Base-by-base conservation (phyloP, 2,888 invertebrate species). In the Drosophila niveifrons region DNA sequence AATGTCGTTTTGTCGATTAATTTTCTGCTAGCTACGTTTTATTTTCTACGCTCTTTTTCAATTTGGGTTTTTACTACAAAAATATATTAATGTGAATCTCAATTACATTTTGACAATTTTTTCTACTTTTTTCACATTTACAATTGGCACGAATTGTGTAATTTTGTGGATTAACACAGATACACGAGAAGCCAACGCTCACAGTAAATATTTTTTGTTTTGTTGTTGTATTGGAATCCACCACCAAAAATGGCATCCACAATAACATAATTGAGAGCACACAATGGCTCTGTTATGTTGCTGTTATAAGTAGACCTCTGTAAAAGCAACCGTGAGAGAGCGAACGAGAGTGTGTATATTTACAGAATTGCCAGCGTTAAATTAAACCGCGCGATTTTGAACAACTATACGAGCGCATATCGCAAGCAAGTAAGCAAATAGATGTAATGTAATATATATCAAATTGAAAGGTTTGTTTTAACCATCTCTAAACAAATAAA, bases 141-240 rank as follows among this genome's bases (percentile, higher is more conserved):
- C 70, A 71, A 78, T 87, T 83, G 70, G 75, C 83, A 81, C 72
- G 39, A 85, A 86, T 86, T 86, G 88, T 88, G 75, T 82, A 88
- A 85, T 88, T 84, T 83, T 82, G 66, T 78, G 71, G 70, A 82
- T 82, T 76, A 76, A 69, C 74, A 69, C 74, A 82, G 87, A 84
- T 84, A 86, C 81, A 77, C 75, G 70, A 72, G 56, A 56, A 48
- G 11, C 63, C 55, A 69, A 62, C 68, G 56, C 58, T 59, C 71
- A 46, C 59, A 74, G 55, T 76, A 71, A 85, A 85, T 77, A 65
- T 58, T 59, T 62, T 57, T 68, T 75, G 55, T 70, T 65, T 73
- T 83, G 72, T 82, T 77, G 39, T 41, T 13, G 82, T 72, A 71
- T 67, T 72, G 80, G 69, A 82, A 82, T 80, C 80, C 80, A 80